Conservation (phyloP, 2,888 invertebrate genomes). For the Zaprionus bogoriensis region DNA sequence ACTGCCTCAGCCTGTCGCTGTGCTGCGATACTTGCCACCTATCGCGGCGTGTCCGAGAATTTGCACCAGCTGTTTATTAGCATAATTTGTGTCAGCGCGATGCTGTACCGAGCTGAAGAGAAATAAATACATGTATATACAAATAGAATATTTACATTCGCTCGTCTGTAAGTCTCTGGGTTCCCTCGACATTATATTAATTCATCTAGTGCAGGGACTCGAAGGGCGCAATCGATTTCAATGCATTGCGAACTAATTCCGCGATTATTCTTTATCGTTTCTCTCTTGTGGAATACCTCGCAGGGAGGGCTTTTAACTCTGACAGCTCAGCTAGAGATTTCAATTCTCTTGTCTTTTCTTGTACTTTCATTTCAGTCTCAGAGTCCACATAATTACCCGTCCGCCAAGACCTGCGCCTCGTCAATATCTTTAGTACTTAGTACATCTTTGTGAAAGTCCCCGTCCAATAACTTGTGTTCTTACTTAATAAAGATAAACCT, state of each 20-base stretch:
- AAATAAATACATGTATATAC: slow-evolving; percentile 39
- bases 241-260: background rate
- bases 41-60: slow-evolving; percentile 20
- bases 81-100: slow-evolving; percentile 61
- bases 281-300: background rate
- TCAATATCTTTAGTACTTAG: slow-evolving; percentile 28
- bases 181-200: background rate
- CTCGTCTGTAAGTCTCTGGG: background rate
- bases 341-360: slow-evolving; percentile 37
- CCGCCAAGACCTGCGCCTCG: slow-evolving; percentile 48
- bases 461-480: slow-evolving; percentile 37
- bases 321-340: background rate
- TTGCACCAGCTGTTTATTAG: slow-evolving; percentile 57
- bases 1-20: background rate
- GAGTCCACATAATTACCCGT: slow-evolving; percentile 55
- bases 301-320: background rate
- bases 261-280: background rate
- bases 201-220: background rate
- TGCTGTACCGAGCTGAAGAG: slow-evolving; percentile 28
- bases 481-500: slow-evolving; percentile 59
- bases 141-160: slow-evolving; percentile 25
- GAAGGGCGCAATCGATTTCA: no score
- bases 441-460: slow-evolving; percentile 32
- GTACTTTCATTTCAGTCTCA: slow-evolving; percentile 74
- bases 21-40: slow-evolving; percentile 32